These are phyloP conservation scores for Lithophane socia DNA, from an alignment of 2,888 invertebrate species.

Conservation along the genomic window DNA sequence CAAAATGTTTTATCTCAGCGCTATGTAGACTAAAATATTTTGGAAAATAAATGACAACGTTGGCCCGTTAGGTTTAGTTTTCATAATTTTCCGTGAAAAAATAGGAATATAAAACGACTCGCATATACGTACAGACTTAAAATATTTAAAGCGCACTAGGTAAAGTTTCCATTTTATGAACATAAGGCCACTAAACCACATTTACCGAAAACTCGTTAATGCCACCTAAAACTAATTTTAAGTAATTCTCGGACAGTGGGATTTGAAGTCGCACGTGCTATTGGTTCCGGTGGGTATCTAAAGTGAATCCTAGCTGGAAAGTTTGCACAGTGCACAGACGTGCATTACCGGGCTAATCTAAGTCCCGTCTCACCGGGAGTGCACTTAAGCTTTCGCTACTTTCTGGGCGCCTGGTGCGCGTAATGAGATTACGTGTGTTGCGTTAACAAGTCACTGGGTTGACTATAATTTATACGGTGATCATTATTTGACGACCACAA, in stretches of 20 bases:
- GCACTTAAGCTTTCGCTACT: conserved; percentile 70
- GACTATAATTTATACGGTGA: conserved; percentile 27
- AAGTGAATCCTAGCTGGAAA: conserved; percentile 61
- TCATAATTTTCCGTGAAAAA: conserved; percentile 4
- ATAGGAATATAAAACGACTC: conserved; percentile 1
- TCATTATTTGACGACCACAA: conserved; percentile 16
- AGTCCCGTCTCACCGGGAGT: conserved; percentile 66
- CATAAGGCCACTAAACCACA: conserved; percentile 16
- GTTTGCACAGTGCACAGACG: conserved; percentile 62
- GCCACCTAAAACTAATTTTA: conserved; percentile 45
- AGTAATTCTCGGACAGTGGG: conserved; percentile 52
- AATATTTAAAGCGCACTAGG: not conserved
- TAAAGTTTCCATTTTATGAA: conserved; percentile 1
- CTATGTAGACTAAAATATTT: conserved; percentile 36
- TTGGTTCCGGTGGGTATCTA: conserved; percentile 43
- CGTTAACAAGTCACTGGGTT: conserved; percentile 59
- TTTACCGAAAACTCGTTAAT: conserved; percentile 45
- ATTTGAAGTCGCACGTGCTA: conserved; percentile 35
- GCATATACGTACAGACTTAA: not conserved
- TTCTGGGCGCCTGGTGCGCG: conserved; percentile 66
- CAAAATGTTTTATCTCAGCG: conserved; percentile 21
- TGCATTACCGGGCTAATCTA: conserved; percentile 69
- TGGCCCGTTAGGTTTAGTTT: conserved; percentile 8
- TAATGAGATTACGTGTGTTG: conserved; percentile 69
- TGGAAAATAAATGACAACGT: conserved; percentile 22